Evolutionary conservation across 2,113 vertebrate species (phyloP).

Genomic region (Orientallactaga bullata): DNA sequence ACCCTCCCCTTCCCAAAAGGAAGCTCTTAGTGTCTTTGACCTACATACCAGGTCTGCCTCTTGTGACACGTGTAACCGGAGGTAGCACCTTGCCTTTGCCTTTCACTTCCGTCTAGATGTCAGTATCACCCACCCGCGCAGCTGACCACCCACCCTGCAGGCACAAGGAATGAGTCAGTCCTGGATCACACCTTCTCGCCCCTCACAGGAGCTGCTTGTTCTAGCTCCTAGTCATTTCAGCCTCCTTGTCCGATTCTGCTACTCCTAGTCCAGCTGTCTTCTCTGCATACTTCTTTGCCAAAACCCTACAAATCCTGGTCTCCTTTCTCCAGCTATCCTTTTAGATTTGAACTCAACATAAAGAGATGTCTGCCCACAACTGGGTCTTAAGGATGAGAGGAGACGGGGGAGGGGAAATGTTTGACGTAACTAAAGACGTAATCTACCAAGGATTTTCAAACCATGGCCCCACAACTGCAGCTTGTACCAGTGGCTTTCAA

Average conservation of each 20-base stretch:
- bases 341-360: not conserved
- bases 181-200: not conserved
- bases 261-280: not conserved
- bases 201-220: not conserved
- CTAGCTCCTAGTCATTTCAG: not conserved
- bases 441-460: not conserved
- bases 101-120: not conserved
- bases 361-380: not conserved
- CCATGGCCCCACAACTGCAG: not conserved
- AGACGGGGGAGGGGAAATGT: not conserved
- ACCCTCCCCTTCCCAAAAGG: not conserved
- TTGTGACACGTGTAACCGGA: not conserved
- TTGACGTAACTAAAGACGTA: not conserved
- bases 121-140: not conserved
- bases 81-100: not conserved
- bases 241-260: not conserved
- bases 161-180: not conserved
- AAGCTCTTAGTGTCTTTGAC: conserved; percentile 2
- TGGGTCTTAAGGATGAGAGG: not conserved
- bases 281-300: not conserved
- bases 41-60: not conserved
- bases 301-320: conserved; percentile 5
- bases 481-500: not conserved
- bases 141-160: not conserved
- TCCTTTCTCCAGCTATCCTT: not conserved